A percentile compares a stretch with the other conserved stretches of the same genome.
Conservation (phyloP, 2,113 vertebrate species). For the Hemiprocne comata region DNA sequence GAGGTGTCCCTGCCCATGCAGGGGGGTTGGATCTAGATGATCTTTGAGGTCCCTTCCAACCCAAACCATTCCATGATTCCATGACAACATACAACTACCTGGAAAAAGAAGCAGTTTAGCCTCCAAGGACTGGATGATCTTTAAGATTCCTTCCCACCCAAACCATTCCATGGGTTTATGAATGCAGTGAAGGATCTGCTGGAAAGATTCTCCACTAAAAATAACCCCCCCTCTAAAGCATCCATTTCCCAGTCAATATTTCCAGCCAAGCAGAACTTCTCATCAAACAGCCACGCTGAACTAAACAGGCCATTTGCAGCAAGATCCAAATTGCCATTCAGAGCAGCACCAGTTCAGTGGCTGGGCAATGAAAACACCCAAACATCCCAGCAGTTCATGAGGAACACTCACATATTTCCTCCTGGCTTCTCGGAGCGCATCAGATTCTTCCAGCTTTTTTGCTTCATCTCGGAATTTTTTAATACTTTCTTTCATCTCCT, state of each 20-base stretch:
- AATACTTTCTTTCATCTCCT: constrained; percentile 97
- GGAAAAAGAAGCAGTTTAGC: too few relatives aligned
- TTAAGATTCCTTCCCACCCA: too few relatives aligned
- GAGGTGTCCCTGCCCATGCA: too few relatives aligned
- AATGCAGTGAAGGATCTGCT: background rate
- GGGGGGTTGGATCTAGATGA: too few relatives aligned
- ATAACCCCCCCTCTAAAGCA: background rate
- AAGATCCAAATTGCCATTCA: too few relatives aligned
- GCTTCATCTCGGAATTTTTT: constrained; percentile 94
- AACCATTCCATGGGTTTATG: too few relatives aligned
- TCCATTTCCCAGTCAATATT: background rate
- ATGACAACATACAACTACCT: too few relatives aligned
- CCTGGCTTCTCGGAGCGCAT: constrained; percentile 88
- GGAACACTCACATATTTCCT: constrained; percentile 90
- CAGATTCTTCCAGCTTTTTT: constrained; percentile 92
- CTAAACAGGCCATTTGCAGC: background rate
- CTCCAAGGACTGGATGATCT: too few relatives aligned
- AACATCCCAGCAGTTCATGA: background rate
- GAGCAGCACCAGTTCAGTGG: background rate
- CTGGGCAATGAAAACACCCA: background rate
- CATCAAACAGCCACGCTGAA: background rate
- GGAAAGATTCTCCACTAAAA: background rate
- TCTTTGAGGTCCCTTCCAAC: too few relatives aligned
- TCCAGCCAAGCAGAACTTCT: background rate
- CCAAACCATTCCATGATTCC: too few relatives aligned